A percentile compares a stretch with the other conserved stretches of the same genome.
Evolutionary conservation across 2,797 vertebrate genomes (phyloP).

Genomic region (Poecilia picta): DNA sequence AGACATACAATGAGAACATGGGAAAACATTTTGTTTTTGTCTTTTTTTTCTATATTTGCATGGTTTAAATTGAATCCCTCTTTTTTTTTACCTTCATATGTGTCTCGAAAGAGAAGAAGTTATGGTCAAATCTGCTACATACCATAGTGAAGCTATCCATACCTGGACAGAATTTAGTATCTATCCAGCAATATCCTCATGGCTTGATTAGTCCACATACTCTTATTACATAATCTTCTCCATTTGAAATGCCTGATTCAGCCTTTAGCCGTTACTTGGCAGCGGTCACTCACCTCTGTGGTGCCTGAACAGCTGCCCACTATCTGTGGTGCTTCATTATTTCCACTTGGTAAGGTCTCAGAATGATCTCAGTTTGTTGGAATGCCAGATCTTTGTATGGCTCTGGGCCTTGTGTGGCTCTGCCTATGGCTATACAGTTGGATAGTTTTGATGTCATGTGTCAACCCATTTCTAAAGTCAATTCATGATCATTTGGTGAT

Average conservation of each 20-base stretch:
- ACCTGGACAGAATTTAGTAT: conserved; percentile 16
- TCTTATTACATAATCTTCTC: conserved; percentile 62
- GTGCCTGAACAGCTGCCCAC: conserved; percentile 56
- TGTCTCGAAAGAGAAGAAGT: background rate
- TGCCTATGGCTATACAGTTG: conserved; percentile 25
- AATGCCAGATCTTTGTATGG: conserved; percentile 79
- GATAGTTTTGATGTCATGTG: conserved; percentile 31
- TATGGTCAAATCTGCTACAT: no score
- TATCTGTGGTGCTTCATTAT: conserved; percentile 36
- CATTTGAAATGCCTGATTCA: conserved; percentile 65
- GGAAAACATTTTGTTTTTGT: background rate
- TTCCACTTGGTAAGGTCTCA: conserved; percentile 64
- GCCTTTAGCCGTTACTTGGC: conserved; percentile 64
- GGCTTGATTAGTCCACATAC: conserved; percentile 42
- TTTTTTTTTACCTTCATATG: background rate
- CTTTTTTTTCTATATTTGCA: background rate
- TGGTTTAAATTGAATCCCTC: background rate
- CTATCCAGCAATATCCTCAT: conserved; percentile 25
- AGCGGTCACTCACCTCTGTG: conserved; percentile 62
- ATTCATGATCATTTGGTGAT: background rate
- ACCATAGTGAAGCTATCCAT: background rate
- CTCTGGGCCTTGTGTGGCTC: conserved; percentile 43
- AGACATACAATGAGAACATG: background rate
- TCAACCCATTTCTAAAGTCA: conserved; percentile 19
- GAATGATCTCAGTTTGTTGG: conserved; percentile 77